Evolutionary conservation across 2,888 invertebrate genomes (phyloP), one percentile per base, ranked within the genome.

Genomic region (Aleiodes alternator): DNA sequence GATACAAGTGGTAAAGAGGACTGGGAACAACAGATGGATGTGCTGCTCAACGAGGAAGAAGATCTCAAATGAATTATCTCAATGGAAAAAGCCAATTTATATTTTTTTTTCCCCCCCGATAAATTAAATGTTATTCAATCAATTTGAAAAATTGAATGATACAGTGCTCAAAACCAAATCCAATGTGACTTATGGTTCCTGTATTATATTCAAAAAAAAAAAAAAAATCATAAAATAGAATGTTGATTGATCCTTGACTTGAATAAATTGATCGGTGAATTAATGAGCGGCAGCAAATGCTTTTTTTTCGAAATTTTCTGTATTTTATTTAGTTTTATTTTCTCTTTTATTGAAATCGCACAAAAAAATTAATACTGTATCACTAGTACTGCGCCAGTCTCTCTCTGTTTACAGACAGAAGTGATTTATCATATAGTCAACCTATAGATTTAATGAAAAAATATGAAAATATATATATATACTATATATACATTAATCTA

Each of bases 1-100:
- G 73, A 56, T 31, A 51, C 70, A 12, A 66, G 80, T 73, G 84
- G 81, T 78, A 92, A 92, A 80, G 92, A 92, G 77, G 93, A 93
- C 80, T 93, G 94, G 92, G 94, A 94, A 88, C 92, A 93, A 79
- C 94, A 94, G 84, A 94, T 94, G 84, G 92, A 94, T 81, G 93
- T 94, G 80, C 91, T 95, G 81, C 91, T 94, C 29, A 93, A 92
- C 71, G 92, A 92, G 73, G 92, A 92, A 50, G 89, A 91, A 6
- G 93, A 93, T 82, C 91, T 93, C 82, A 93, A 93, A 90, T 92
- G 91, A 89, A 88, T 71, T 9, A 51, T 14, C n/a, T 16, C 8
- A 64, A 48, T 16, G 14, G 8, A 55, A 23, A 31, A 43, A 23
- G 43, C 53, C 56, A 48, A 50, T 48, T 56, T 31, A 71, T 56